phyloP scores from a whole-genome alignment of 2,797 vertebrate genomes.

The Merluccius polli region DNA sequence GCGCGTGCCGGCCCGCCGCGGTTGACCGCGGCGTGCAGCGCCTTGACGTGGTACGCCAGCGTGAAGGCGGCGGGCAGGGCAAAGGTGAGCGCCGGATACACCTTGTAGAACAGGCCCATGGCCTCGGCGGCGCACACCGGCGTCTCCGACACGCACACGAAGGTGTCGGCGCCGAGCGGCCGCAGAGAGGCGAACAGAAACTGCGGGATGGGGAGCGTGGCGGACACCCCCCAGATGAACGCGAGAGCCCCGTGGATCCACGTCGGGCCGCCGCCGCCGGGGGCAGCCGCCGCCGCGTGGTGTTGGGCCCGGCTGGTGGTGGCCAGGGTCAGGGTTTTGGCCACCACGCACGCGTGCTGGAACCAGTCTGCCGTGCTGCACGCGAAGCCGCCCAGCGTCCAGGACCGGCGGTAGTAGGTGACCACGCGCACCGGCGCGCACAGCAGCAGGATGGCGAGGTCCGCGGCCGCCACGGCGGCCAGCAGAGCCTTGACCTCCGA shows the following conservation, averaged over 20 bases:
- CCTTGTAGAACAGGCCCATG: conserved; percentile 73
- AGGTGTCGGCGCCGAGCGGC: conserved; percentile 27
- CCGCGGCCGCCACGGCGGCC: conserved; percentile 66
- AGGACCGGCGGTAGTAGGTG: conserved; percentile 71
- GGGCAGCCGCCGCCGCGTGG: conserved; percentile 16
- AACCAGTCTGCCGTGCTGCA: conserved; percentile 79
- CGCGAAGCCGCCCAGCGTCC: conserved; percentile 69
- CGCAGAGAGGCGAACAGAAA: conserved; percentile 65
- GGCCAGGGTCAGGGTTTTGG: conserved; percentile 73
- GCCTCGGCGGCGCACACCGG: conserved; percentile 65
- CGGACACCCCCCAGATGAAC: conserved; percentile 58
- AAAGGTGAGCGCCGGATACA: conserved; percentile 67
- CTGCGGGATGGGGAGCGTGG: conserved; percentile 70
- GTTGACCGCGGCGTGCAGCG: conserved; percentile 63
- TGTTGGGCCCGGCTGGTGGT: conserved; percentile 66
- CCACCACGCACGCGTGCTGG: conserved; percentile 72
- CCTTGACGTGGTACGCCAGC: conserved; percentile 64
- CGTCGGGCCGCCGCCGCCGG: conserved; percentile 35
- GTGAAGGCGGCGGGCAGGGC: conserved; percentile 65
- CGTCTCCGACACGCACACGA: conserved; percentile 62
- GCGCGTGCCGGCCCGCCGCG: conserved; percentile 24
- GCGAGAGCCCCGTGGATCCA: conserved; percentile 58
- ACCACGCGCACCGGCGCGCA: conserved; percentile 71
- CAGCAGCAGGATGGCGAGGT: conserved; percentile 69
- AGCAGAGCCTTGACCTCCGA: conserved; percentile 70